Evolutionary conservation across 2,888 invertebrate species (phyloP).

Genomic region (Xanthorhoe spadicearia): DNA sequence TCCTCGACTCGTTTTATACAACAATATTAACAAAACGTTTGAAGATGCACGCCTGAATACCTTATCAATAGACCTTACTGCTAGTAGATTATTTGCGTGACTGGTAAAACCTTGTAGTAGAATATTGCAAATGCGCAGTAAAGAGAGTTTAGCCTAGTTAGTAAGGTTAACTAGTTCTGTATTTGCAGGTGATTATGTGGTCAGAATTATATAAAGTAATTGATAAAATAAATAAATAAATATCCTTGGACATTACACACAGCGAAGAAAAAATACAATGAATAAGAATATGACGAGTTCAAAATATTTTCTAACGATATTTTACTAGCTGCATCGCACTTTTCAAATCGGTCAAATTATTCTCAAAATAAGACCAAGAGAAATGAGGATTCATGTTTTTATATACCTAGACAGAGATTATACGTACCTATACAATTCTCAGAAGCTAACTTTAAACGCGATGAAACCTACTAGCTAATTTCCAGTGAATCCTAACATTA

Average conservation of each 20-base stretch:
- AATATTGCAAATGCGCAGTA: constrained; percentile 16
- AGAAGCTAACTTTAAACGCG: not conserved
- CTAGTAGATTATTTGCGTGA: constrained; percentile 1
- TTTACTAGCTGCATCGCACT: no score
- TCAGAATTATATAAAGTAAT: constrained; percentile 1
- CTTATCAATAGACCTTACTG: not conserved
- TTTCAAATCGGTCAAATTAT: no score
- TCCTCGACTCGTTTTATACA: not conserved
- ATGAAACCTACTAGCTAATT: not conserved
- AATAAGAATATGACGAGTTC: no score
- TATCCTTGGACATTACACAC: no score
- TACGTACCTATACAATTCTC: not conserved
- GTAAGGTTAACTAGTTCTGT: constrained; percentile 14
- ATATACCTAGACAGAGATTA: no score
- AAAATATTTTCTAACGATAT: no score
- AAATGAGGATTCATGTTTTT: no score
- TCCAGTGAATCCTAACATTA: constrained; percentile 1
- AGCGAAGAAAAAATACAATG: no score
- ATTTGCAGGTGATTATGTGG: constrained; percentile 3
- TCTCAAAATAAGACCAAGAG: no score
- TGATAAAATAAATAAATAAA: not conserved
- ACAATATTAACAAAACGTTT: not conserved
- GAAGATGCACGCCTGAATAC: not conserved
- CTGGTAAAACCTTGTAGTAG: constrained; percentile 3
- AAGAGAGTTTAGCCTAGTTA: constrained; percentile 22